Conservation (phyloP, 1,140 invertebrate genomes). For the Nylanderia fulva region DNA sequence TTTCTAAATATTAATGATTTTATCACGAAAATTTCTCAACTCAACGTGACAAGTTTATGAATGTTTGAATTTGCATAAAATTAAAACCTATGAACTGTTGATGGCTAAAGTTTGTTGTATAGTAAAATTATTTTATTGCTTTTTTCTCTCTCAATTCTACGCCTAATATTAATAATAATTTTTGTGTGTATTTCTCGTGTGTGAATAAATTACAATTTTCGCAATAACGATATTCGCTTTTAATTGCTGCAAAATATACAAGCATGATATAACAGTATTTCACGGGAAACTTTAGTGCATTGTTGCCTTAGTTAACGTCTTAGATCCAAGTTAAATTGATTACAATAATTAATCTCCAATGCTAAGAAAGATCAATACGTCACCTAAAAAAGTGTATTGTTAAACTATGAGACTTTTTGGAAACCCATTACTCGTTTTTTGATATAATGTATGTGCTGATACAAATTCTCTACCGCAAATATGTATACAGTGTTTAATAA, state of each 20-base stretch:
- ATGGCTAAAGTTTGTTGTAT: neutral
- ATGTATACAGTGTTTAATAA: neutral
- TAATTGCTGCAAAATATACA: conserved; percentile 32
- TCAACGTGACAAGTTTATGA: neutral
- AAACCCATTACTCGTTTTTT: neutral
- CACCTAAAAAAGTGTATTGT: conserved; percentile 11
- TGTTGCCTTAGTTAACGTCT: neutral
- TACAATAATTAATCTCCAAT: conserved; percentile 36
- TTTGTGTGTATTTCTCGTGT: neutral
- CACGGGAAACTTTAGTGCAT: conserved; percentile 22
- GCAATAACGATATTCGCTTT: neutral
- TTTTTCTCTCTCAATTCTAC: neutral
- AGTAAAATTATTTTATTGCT: neutral
- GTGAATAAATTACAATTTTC: neutral
- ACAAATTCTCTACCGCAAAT: neutral
- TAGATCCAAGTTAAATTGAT: conserved; percentile 51
- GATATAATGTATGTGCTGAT: too few relatives aligned
- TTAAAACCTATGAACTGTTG: neutral
- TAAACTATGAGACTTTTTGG: neutral
- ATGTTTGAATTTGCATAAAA: neutral
- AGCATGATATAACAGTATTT: neutral
- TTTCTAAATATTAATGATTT: neutral
- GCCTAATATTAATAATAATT: neutral
- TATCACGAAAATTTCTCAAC: neutral
- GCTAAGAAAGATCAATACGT: conserved; percentile 24